A percentile compares a stretch with the other conserved stretches of the same genome.
These are phyloP conservation scores for Chloropsis cyanopogon DNA, from an alignment of 2,113 vertebrate genomes.

Conservation along the genomic window DNA sequence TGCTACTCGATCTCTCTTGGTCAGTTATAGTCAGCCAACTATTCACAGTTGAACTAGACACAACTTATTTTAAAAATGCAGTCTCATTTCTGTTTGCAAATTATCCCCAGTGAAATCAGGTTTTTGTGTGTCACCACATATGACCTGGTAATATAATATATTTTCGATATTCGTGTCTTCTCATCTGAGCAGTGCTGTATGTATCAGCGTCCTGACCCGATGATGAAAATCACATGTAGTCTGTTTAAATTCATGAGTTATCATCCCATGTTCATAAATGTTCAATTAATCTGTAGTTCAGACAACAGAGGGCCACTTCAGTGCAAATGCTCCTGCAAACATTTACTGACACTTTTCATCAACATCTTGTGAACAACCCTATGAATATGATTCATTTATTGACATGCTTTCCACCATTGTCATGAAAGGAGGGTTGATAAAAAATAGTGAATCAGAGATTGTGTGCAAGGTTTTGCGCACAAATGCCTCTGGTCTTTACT, in stretches of 20 bases:
- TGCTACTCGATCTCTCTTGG: background rate
- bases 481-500: background rate
- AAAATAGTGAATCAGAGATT: background rate
- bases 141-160: background rate
- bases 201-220: background rate
- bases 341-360: background rate
- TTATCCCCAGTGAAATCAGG: background rate
- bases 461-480: background rate
- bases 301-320: background rate
- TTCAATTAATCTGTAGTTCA: background rate
- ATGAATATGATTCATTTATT: background rate
- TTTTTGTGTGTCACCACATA: background rate
- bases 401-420: background rate
- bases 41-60: conserved; percentile 16
- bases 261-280: background rate
- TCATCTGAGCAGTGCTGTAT: background rate
- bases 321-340: background rate
- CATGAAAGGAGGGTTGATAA: background rate
- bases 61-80: conserved; percentile 20
- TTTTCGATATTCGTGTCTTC: background rate
- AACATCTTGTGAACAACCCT: background rate
- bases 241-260: background rate
- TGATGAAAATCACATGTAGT: background rate
- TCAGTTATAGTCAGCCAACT: background rate
- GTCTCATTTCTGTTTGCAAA: background rate